Percentiles rank a stretch among this genome's conserved stretches.
These are phyloP conservation scores for Parasteatoda lunata DNA, from an alignment of 2,888 invertebrate species.

Conservation along the genomic window DNA sequence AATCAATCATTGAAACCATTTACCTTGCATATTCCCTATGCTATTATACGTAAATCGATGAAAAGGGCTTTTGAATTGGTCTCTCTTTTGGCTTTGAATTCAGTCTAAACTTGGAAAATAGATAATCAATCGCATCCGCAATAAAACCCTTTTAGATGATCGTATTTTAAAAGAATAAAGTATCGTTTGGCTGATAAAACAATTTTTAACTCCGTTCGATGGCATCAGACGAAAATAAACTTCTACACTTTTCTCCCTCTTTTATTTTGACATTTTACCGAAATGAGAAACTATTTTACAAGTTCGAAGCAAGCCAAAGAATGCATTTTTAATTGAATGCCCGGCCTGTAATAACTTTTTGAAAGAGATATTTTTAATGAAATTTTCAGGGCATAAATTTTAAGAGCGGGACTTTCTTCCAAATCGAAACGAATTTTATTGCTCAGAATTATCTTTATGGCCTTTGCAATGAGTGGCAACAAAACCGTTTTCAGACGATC, in stretches of 20 bases:
- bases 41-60: no score
- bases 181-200: conserved; percentile 5
- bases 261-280: neutral
- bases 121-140: neutral
- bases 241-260: no score
- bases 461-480: conserved; percentile 46
- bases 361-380: conserved; percentile 59
- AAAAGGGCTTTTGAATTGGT: no score
- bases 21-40: no score
- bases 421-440: conserved; percentile 63
- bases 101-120: no score
- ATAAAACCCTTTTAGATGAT: neutral
- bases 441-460: conserved; percentile 60
- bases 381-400: conserved; percentile 61
- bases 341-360: conserved; percentile 43
- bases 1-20: no score
- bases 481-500: conserved; percentile 30
- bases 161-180: neutral
- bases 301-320: conserved; percentile 27
- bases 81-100: no score
- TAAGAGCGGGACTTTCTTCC: conserved; percentile 44
- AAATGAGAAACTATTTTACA: conserved; percentile 16
- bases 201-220: conserved; percentile 2
- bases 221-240: neutral
- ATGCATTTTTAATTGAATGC: conserved; percentile 60